These are phyloP conservation scores for Leptinotarsa texana DNA, from an alignment of 1,140 invertebrate species.

Conservation along the genomic window DNA sequence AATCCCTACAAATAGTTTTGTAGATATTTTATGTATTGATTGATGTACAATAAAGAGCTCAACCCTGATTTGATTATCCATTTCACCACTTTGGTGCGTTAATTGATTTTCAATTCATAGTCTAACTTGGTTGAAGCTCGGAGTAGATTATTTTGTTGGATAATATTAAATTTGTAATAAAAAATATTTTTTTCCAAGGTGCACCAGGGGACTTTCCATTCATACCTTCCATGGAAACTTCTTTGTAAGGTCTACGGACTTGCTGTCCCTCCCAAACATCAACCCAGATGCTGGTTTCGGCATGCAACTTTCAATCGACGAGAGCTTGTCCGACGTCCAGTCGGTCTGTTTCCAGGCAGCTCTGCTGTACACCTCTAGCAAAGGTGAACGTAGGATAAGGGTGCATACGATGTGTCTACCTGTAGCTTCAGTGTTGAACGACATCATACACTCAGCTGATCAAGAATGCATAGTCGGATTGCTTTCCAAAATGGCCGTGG, in stretches of 20 bases:
- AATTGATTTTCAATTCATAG: no score
- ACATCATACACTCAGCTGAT: slow-evolving; percentile 91
- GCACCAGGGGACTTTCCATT: slow-evolving; percentile 89
- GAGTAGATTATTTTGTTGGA: no score
- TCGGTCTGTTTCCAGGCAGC: slow-evolving; percentile 97
- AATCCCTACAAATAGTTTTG: no score
- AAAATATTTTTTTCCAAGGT: slow-evolving; percentile 59
- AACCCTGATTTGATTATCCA: no score
- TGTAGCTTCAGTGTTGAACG: slow-evolving; percentile 79
- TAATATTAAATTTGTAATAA: no score
- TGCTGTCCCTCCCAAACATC: slow-evolving; percentile 94
- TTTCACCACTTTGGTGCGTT: no score
- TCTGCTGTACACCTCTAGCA: slow-evolving; percentile 95
- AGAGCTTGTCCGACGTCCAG: slow-evolving; percentile 83
- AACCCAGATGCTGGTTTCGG: slow-evolving; percentile 98
- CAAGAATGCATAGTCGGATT: slow-evolving; percentile 92
- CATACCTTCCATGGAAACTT: slow-evolving; percentile 99
- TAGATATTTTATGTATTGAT: no score
- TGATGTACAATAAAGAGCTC: no score
- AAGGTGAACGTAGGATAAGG: slow-evolving; percentile 95
- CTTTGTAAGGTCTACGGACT: slow-evolving; percentile 97
- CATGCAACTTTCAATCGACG: slow-evolving; percentile 96
- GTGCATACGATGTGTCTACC: slow-evolving; percentile 97
- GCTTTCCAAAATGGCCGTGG: slow-evolving; percentile 96
- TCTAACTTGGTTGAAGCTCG: no score